These are phyloP conservation scores for Harmothoe impar DNA, from an alignment of 2,888 invertebrate genomes.

Conservation along the genomic window DNA sequence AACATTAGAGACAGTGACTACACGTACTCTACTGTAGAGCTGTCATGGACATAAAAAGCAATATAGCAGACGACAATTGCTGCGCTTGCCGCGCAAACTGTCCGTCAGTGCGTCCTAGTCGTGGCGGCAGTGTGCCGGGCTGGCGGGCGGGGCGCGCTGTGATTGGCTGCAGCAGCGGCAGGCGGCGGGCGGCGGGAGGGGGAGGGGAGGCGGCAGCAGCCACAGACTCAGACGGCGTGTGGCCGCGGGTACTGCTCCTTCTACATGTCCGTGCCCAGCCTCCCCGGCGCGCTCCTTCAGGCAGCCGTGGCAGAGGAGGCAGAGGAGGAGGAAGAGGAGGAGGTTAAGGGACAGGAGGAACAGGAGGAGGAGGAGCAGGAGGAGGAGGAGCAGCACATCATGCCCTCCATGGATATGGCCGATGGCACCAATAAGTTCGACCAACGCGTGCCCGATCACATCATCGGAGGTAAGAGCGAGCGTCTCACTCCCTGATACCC, in stretches of 20 bases:
- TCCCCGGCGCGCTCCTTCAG: neutral
- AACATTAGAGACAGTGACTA: no score
- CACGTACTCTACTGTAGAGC: no score
- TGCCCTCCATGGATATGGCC: constrained; percentile 10
- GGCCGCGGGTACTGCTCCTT: neutral
- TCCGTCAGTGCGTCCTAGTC: no score
- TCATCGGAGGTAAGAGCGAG: neutral
- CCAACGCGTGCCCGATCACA: neutral
- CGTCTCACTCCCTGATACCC: neutral
- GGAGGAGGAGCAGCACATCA: neutral
- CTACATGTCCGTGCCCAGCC: neutral
- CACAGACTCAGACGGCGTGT: neutral
- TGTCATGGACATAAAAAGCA: no score
- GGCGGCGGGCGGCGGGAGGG: neutral
- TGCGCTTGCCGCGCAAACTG: no score
- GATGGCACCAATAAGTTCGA: constrained; percentile 28
- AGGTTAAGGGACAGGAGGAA: no score
- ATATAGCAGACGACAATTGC: no score
- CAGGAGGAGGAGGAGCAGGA: neutral
- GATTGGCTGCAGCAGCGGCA: neutral
- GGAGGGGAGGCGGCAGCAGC: neutral
- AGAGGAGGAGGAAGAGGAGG: neutral
- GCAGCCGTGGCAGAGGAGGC: neutral
- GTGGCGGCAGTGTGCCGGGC: no score
- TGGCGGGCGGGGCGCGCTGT: no score